Evolutionary conservation across 2,113 vertebrate species (phyloP), one percentile per base, ranked within the genome.

Genomic region (Microtus pennsylvanicus): DNA sequence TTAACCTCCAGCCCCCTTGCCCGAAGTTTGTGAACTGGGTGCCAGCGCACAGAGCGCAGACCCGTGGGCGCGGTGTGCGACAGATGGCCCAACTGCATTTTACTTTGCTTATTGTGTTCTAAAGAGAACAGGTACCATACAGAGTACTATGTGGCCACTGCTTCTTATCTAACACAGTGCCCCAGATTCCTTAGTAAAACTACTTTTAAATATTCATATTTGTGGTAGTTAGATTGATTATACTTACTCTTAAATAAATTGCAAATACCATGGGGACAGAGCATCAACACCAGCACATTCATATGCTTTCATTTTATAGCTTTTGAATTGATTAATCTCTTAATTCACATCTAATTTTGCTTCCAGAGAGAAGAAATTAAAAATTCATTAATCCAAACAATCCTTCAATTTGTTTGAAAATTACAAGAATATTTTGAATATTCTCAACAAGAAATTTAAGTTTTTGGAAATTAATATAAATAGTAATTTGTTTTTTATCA

Each of bases 61-160:
- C 13, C 12, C 12, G 12, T 13, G 50, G 50, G 50, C 13, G 13
- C 12, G 0, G 12, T 52, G 2, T 13, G 50, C 50, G 2, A 0
- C 13, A n/a, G 4, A 52, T 16, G 21, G 2, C 0, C 38, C 30
- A 72, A 38, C 7, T 38, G 2, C 16, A 19, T 80, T 35, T 86
- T 55, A 6, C 58, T 58, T 58, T 21, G 58, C 58, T 58, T 21
- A 19, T 7, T 58, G 58, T 21, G 19, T 7, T 22, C 58, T 58
- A 58, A 58, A 58, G 58, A 21, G 13, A 85, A 19, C 26, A n/a
- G 38, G 58, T 58, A 58, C 19, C 0, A 58, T 58, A 58, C 5
- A 30, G 10, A 50, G 26, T 22, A 6, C 17, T 63, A 5, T 30
- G 35, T 1, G 26, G 0, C 8, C 9, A 58, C 19, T 42, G 12